Percentiles rank a stretch among this genome's conserved stretches.
phyloP scores from a whole-genome alignment of 2,888 invertebrate species.

The Alloscopus bannaensis region DNA sequence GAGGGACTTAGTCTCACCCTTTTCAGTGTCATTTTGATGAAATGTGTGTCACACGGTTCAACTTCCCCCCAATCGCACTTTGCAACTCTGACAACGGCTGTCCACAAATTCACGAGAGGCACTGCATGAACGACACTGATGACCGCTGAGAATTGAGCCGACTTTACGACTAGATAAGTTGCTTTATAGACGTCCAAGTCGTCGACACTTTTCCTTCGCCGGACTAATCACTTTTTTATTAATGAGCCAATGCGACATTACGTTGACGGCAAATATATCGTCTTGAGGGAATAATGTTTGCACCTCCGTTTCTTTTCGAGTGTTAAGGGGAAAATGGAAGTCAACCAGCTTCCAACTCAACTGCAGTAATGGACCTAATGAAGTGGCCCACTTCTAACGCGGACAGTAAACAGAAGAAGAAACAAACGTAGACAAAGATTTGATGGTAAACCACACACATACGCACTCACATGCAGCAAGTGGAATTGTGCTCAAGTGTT shows the following conservation, averaged over 20 bases:
- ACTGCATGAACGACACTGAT: too few relatives aligned
- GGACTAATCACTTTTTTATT: conserved; percentile 52
- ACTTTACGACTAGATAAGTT: background rate
- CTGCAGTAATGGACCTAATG: background rate
- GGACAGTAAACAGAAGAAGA: too few relatives aligned
- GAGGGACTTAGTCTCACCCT: background rate
- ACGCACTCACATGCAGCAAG: too few relatives aligned
- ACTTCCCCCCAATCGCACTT: background rate
- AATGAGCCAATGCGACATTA: conserved; percentile 26
- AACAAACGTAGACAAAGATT: too few relatives aligned
- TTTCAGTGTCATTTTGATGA: conserved; percentile 7
- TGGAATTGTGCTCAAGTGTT: too few relatives aligned
- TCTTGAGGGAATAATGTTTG: conserved; percentile 9
- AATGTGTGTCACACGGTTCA: background rate
- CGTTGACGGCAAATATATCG: conserved; percentile 36
- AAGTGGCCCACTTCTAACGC: too few relatives aligned
- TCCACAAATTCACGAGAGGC: background rate
- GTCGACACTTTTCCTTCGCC: conserved; percentile 10
- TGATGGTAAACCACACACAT: too few relatives aligned
- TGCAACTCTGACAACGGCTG: background rate
- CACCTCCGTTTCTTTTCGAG: background rate
- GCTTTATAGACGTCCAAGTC: background rate
- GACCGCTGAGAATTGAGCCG: background rate
- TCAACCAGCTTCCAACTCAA: conserved; percentile 8
- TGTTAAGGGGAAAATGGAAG: too few relatives aligned